Evolutionary conservation across 2,888 invertebrate species (phyloP).

Genomic region (Cantharis rustica): DNA sequence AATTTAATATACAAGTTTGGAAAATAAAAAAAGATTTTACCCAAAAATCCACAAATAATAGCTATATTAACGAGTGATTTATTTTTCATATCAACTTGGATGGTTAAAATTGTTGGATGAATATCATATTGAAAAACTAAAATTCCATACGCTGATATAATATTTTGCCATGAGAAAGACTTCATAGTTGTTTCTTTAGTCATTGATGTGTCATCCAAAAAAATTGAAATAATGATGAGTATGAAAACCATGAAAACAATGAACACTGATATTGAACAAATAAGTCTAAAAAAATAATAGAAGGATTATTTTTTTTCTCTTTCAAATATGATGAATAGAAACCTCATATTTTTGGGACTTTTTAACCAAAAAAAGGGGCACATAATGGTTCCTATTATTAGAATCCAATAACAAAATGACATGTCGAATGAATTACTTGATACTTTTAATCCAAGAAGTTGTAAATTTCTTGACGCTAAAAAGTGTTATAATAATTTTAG

Average conservation of each 20-base stretch:
- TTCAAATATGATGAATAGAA: slow-evolving; percentile 44
- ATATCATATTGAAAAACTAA: slow-evolving; percentile 79
- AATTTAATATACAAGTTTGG: neutral
- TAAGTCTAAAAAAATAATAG: slow-evolving; percentile 62
- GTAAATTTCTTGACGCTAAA: slow-evolving; percentile 78
- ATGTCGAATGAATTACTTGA: slow-evolving; percentile 67
- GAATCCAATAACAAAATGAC: slow-evolving; percentile 83
- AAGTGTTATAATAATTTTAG: slow-evolving; percentile 16
- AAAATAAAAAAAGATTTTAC: slow-evolving; percentile 44
- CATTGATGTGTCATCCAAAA: slow-evolving; percentile 51
- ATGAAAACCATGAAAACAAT: slow-evolving; percentile 69
- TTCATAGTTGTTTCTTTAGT: slow-evolving; percentile 44
- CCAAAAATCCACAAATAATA: slow-evolving; percentile 70
- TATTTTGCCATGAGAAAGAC: slow-evolving; percentile 53
- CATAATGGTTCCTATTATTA: slow-evolving; percentile 73
- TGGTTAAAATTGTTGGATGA: slow-evolving; percentile 82
- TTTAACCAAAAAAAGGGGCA: slow-evolving; percentile 88
- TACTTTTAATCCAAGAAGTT: slow-evolving; percentile 75
- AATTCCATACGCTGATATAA: slow-evolving; percentile 69
- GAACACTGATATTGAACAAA: slow-evolving; percentile 68
- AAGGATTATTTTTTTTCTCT: neutral
- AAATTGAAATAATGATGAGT: slow-evolving; percentile 69
- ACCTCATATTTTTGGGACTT: slow-evolving; percentile 93
- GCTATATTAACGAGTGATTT: slow-evolving; percentile 75
- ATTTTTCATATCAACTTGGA: slow-evolving; percentile 90